Evolutionary conservation across 2,888 invertebrate species (phyloP).

Genomic region (Trichopria drosophilae): DNA sequence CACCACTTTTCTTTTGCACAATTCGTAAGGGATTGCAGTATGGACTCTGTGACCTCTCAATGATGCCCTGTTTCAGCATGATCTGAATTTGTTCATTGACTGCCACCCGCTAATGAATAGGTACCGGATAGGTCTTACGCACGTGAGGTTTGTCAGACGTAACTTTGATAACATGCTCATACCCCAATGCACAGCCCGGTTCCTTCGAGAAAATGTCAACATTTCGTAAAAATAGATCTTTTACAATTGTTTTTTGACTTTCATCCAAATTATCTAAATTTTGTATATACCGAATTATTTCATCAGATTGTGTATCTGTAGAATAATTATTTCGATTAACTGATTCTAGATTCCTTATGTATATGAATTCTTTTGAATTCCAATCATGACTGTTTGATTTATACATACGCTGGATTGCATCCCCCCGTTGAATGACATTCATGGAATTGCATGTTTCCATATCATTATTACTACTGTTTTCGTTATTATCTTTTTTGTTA

Average conservation of each 20-base stretch:
- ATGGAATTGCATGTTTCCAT: no score
- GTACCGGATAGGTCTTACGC: background rate
- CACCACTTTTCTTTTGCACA: no score
- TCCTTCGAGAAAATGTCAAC: background rate
- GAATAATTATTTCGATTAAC: background rate
- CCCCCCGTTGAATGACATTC: no score
- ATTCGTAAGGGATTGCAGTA: background rate
- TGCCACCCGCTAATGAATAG: background rate
- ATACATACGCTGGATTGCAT: background rate
- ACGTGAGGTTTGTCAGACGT: background rate
- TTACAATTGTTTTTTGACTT: background rate
- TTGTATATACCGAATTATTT: background rate
- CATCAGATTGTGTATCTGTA: background rate
- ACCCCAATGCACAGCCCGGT: background rate
- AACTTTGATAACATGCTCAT: background rate
- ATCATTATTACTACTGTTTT: no score
- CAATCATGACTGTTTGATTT: background rate
- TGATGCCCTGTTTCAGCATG: no score
- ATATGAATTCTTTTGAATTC: no score
- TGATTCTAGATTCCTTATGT: no score
- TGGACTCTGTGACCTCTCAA: background rate
- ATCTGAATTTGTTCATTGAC: background rate
- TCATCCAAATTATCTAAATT: background rate
- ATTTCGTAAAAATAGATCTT: background rate
- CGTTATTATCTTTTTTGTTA: no score